These are phyloP conservation scores for Cossypha heuglini DNA, from an alignment of 2,797 vertebrate species.

Conservation along the genomic window DNA sequence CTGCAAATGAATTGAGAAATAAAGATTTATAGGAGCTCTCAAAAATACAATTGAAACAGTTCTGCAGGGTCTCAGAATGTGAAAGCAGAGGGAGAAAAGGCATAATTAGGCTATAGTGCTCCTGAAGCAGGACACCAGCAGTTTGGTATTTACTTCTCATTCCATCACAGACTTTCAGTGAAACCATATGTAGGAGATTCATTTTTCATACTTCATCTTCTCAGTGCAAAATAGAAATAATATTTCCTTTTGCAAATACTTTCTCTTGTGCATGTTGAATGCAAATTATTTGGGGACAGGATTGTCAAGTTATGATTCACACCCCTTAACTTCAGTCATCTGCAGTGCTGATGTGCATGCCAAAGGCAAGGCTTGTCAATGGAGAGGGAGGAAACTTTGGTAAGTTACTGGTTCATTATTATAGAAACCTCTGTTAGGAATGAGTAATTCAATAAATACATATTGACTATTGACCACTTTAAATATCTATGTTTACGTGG, in stretches of 20 bases:
- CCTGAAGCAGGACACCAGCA: background rate
- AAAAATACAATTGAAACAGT: background rate
- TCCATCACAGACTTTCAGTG: background rate
- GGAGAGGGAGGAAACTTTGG: background rate
- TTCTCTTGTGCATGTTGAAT: background rate
- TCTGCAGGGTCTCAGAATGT: background rate
- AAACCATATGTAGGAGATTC: background rate
- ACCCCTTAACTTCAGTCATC: background rate
- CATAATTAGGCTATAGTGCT: background rate
- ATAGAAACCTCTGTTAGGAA: background rate
- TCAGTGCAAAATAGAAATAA: background rate
- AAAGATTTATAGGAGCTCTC: background rate
- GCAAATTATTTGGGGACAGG: background rate
- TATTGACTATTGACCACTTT: background rate
- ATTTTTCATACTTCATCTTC: background rate
- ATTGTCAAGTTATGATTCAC: background rate
- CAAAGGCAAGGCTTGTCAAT: background rate
- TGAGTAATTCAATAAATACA: background rate
- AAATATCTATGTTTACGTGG: background rate
- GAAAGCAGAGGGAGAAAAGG: background rate
- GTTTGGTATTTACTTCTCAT: background rate
- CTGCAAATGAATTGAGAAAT: background rate
- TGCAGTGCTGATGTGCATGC: accelerated
- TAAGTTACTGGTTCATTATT: background rate
- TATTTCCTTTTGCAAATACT: background rate